Base-by-base conservation (phyloP, 2,113 vertebrate species). In the Procavia capensis region DNA sequence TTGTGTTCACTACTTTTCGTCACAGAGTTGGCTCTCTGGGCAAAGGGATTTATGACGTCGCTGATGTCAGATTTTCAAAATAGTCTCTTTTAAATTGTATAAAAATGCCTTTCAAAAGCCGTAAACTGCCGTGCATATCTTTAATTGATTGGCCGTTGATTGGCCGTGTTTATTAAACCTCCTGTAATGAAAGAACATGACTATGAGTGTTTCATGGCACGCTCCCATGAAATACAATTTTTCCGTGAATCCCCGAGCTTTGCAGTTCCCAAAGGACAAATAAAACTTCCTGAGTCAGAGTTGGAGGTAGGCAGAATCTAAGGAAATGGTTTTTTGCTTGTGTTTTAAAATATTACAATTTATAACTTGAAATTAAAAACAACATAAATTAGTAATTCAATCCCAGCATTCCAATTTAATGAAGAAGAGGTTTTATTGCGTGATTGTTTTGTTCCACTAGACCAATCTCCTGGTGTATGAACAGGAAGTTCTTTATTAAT, bases 391-490 rank as follows among this genome's bases (percentile, higher is more conserved):
- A 98, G 98, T 97, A 98, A 98, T 98, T 98, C 98, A 97, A 98
- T 98, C 97, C 78, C 97, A 95, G 94, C 98, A 98, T 98, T 98
- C 98, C 98, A 97, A 96, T 98, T 98, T 98, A 98, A 98, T 98
- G 98, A 98, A 98, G 97, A 93, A 94, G 98, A 94, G 93, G 93
- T 97, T 98, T 98, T 96, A 94, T 90, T 98, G 93, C 97, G 96
- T 98, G 98, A 98, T 98, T 98, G 98, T 98, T 98, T 97, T 98
- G 98, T 98, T 98, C 98, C 97, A 98, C 96, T 98, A 98, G 98
- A 98, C 98, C 97, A 97, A 96, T 98, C 95, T 50, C 98, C 98
- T 97, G 91, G 92, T 97, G 94, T 97, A 95, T 95, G 98, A 96
- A 98, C 87, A 97, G 97, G 98, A 98, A 96, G 94, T 97, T 98